Evolutionary conservation across 92 coral and sea anemone species (phyloP), one percentile per base, ranked within the genome.

Genomic region (Isaurus tuberculatus): DNA sequence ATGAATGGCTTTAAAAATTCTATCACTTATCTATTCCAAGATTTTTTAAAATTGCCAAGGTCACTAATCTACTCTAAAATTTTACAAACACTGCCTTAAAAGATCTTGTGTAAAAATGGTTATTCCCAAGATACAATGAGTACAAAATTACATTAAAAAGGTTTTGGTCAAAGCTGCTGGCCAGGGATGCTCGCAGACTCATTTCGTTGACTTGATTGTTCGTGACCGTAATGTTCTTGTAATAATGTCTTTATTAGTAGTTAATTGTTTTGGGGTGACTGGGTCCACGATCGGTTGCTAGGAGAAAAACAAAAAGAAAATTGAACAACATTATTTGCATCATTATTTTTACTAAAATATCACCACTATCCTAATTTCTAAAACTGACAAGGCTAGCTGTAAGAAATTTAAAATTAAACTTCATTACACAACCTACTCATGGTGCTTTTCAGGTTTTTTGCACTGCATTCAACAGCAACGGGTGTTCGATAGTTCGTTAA

Each of bases 141-240:
- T 75, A 19, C 28, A 15, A 44, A 40, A 73, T 23, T 22, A 6
- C 63, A 17, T 55, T 19, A 20, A 55, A 55, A n/a, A 55, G 8
- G 0, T n/a, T 55, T 55, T 19, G 0, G 9, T 55, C 63, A 19
- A n/a, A 4, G 26, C 26, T 55, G 63, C 63, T 55, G 26, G 23
- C 23, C 26, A 22, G 63, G 26, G 27, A 1, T 55, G 22, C 23
- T 55, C 8, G 63, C 26, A 11, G 17, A 8, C 63, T 55, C 63
- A 73, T 31, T 43, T 29, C 10, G 43, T 31, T 34, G 92, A 71
- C 75, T 85, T 94, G 19, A 88, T 81, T 8, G 86, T 86, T 27
- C 98, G 88, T 23, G 98, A 84, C 28, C 98, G 88, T n/a, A 94
- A 68, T n/a, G 91, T 95, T n/a, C 98, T 77, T 19, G 92, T 87